Conservation (phyloP, 2,797 vertebrate species). For the Champsocephalus esox region DNA sequence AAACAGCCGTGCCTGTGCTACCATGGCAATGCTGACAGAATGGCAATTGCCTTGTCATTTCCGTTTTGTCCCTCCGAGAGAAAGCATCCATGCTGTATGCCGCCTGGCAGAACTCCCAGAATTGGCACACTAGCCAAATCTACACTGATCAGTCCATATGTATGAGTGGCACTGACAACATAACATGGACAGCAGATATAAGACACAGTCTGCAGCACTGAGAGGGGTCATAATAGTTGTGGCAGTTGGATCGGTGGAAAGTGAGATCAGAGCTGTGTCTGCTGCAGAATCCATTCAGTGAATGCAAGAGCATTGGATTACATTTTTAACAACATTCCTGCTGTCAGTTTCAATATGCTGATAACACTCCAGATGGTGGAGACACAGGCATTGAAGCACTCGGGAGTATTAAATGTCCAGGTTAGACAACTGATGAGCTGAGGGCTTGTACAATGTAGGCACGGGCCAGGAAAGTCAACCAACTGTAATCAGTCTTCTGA, state of each 20-base stretch:
- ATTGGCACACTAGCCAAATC: slow-evolving; percentile 74
- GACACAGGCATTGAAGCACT: slow-evolving; percentile 47
- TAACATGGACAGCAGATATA: slow-evolving; percentile 65
- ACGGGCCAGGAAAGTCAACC: slow-evolving; percentile 15
- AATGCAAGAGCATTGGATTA: slow-evolving; percentile 49
- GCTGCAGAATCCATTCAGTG: slow-evolving; percentile 36
- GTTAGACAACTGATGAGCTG: slow-evolving; percentile 59
- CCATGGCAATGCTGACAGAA: slow-evolving; percentile 85
- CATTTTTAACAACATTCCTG: slow-evolving; percentile 57
- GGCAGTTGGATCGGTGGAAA: slow-evolving; percentile 33
- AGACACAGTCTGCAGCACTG: slow-evolving; percentile 57
- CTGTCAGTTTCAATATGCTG: slow-evolving; percentile 70
- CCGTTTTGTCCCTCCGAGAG: slow-evolving; percentile 82
- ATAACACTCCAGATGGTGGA: slow-evolving; percentile 67
- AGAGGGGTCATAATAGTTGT: slow-evolving; percentile 50
- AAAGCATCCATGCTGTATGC: slow-evolving; percentile 77
- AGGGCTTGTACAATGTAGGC: slow-evolving; percentile 29
- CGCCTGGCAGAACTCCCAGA: slow-evolving; percentile 81
- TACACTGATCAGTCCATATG: slow-evolving; percentile 77
- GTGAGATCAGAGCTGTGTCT: slow-evolving; percentile 38
- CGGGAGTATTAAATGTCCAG: slow-evolving; percentile 57
- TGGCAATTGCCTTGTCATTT: slow-evolving; percentile 88
- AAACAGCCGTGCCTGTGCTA: slow-evolving; percentile 83
- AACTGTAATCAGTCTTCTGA: slow-evolving; percentile 32
- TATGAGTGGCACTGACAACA: slow-evolving; percentile 71